Base-by-base conservation (phyloP, 2,113 vertebrate genomes). In the Lucifuga dentata region DNA sequence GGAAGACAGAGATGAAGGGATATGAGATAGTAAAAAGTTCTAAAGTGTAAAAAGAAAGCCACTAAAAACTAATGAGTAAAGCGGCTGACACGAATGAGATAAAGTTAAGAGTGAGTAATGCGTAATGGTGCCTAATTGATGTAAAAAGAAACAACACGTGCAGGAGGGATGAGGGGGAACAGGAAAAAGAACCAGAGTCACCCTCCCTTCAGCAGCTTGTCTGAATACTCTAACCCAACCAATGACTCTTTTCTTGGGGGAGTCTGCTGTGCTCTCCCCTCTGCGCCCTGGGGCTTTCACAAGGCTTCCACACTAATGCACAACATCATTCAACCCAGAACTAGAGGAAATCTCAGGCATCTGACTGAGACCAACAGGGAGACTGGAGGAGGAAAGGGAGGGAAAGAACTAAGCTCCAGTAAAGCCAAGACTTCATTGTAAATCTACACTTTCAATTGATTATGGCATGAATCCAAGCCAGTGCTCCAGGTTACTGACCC, bases 261-360 rank as follows among this genome's bases (percentile, higher is more conserved):
- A 85, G 73, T 77, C 57, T 41, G 64, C 55, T 60, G 23, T n/a
- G 56, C 43, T 69, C 59, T 67, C 70, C 77, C 68, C 73, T 71
- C 59, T 1, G 53, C 49, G 58, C 58, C 69, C 64, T 45, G 32
- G 77, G 79, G 68, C 76, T 86, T 86, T 64, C 16, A 15, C 49
- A 76, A 78, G 71, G 61, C 64, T 80, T 73, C 52, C 39, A 52
- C 67, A 48, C 73, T 85, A 86, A 89, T 79, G 83, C 73, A 60
- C 73, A 68, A 65, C 87, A 89, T 90, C 57, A 86, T 76, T 88
- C 71, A 89, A 52, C 16, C 43, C 59, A 74, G 40, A 71, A 56
- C 33, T 24, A 38, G 55, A 64, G 57, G 58, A 80, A 68, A 79
- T 67, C 48, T 55, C 60, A 76, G 58, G 35, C 33, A 75, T 55